phyloP scores from a whole-genome alignment of 2,888 invertebrate genomes.

The Drosophila mayaguana region DNA sequence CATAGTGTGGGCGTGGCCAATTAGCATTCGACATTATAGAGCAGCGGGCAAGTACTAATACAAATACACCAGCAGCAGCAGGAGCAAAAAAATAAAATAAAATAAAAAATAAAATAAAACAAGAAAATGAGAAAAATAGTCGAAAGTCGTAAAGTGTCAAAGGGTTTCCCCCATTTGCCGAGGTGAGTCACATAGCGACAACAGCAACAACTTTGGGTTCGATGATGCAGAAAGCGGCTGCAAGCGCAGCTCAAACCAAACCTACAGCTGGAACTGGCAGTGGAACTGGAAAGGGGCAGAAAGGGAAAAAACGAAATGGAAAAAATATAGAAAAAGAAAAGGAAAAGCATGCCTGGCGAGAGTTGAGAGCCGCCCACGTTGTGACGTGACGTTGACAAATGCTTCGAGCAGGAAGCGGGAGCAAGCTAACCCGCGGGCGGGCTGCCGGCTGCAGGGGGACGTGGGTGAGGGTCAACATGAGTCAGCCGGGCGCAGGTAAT shows the following conservation, averaged over 20 bases:
- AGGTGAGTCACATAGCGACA: conserved; percentile 69
- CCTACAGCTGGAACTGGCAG: conserved; percentile 12
- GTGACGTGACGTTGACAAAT: conserved; percentile 74
- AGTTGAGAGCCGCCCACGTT: conserved; percentile 47
- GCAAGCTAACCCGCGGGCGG: background rate
- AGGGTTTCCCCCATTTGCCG: conserved; percentile 52
- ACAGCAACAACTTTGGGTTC: conserved; percentile 33
- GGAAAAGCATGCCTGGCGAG: conserved; percentile 45
- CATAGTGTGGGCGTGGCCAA: conserved; percentile 63
- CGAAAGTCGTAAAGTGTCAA: conserved; percentile 42
- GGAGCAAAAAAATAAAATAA: too few relatives aligned
- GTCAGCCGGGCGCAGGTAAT: conserved; percentile 57
- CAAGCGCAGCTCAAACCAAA: conserved; percentile 38
- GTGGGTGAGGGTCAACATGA: conserved; percentile 26
- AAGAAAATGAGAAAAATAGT: conserved; percentile 21
- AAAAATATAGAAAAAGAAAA: conserved; percentile 31
- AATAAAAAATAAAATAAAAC: too few relatives aligned
- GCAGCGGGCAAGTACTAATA: conserved; percentile 22
- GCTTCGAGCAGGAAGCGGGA: conserved; percentile 43
- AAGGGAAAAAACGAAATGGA: conserved; percentile 24
- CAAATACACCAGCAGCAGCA: conserved; percentile 10
- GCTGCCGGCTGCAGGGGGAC: background rate
- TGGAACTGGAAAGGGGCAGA: conserved; percentile 4
- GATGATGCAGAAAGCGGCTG: conserved; percentile 72
- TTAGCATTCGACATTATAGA: conserved; percentile 59